Evolutionary conservation across 2,888 invertebrate genomes (phyloP), one percentile per base, ranked within the genome.

Genomic region (Branchipolynoe longqiensis): DNA sequence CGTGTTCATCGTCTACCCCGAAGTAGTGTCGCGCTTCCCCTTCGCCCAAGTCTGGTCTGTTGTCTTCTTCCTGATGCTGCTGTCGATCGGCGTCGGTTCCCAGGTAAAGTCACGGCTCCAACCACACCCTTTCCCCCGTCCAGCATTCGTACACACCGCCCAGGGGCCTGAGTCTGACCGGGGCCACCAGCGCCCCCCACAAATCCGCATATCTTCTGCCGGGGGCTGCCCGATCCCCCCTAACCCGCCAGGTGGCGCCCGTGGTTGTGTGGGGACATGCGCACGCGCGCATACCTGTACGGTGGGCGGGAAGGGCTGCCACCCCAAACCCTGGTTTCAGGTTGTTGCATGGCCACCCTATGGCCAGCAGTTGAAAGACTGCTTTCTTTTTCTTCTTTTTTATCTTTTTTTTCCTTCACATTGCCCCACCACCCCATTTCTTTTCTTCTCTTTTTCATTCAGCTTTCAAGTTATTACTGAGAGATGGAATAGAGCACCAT

Each of bases 1-100:
- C 84, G 93, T 92, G 31, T 93, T 93, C 90, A 92, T 93, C 3
- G 93, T 92, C 12, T 93, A 93, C 87, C 93, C 93, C 14, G 92
- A 92, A 82, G 93, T 93, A 6, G 91, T 93, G 38, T 33, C 81
- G 14, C 58, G 86, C 22, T 64, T 88, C 31, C 88, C 87, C 3
- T 22, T 87, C 25, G 22, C 84, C 31, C 88, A 85, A 69, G 31
- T 86, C 40, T 87, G 87, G 87, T 82, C 87, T 3, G 64, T 87
- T 18, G 33, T 87, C 36, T 87, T 87, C 87, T 87, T 87, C 83
- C 31, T 69, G 62, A 87, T 88, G 88, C 85, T 87, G 25, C 83
- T 87, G 62, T 69, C 81, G 48, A 83, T 87, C 36, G 87, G 87
- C 22, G 74, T 87, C n/a, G 87, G 85, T 36, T 85, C 85, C 25